These are phyloP conservation scores for Melanotaenia maccullochi DNA, from an alignment of 2,797 vertebrate species.

Conservation along the genomic window DNA sequence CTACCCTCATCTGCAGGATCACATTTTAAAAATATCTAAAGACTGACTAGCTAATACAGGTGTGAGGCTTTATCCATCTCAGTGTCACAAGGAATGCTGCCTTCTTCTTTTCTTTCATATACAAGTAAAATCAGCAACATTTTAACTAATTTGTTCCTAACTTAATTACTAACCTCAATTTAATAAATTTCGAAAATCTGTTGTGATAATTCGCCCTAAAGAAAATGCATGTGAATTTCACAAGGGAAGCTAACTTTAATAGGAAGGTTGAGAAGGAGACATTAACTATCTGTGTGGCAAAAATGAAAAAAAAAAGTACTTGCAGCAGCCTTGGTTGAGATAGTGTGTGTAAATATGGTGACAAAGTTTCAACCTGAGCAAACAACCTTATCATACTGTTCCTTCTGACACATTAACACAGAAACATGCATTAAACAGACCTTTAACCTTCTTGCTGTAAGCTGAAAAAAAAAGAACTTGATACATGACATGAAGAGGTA, in stretches of 20 bases:
- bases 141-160: neutral
- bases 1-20: neutral
- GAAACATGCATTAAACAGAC: conserved; percentile 9
- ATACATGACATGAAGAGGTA: neutral
- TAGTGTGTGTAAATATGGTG: conserved; percentile 11
- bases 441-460: conserved; percentile 1
- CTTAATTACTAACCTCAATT: neutral
- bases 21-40: neutral
- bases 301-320: neutral
- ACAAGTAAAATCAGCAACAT: neutral
- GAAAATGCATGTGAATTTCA: neutral
- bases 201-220: neutral
- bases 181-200: neutral
- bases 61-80: neutral
- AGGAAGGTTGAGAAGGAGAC: no score
- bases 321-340: conserved; percentile 9
- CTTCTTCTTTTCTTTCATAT: no score
- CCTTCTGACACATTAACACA: conserved; percentile 36
- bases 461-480: neutral
- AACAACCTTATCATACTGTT: conserved; percentile 39
- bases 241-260: no score
- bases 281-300: neutral
- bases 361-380: conserved; percentile 26
- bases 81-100: neutral
- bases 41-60: neutral